Conservation (phyloP, 2,113 vertebrate species). For the Anas platyrhynchos region DNA sequence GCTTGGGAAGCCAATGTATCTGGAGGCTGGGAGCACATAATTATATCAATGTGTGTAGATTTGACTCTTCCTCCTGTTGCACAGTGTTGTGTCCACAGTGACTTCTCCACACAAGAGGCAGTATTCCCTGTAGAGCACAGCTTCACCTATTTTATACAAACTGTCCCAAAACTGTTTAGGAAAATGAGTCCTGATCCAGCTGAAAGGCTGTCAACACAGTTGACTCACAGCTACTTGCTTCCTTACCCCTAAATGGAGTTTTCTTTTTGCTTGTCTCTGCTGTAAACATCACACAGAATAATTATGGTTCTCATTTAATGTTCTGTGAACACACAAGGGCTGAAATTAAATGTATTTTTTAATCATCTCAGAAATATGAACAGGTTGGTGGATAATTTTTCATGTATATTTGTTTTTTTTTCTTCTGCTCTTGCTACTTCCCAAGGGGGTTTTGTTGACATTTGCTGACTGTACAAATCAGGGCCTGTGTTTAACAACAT, state of each 20-base stretch:
- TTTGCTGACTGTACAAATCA: neutral
- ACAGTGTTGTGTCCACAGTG: neutral
- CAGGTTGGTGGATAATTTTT: neutral
- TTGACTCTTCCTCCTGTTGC: neutral
- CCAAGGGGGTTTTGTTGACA: neutral
- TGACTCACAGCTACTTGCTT: neutral
- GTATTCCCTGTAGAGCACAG: fast-evolving
- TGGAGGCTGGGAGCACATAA: neutral
- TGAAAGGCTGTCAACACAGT: neutral
- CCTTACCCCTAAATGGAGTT: neutral
- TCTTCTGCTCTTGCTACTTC: neutral
- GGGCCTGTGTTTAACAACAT: neutral
- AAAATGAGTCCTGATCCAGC: neutral
- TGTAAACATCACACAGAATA: neutral
- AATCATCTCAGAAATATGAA: neutral
- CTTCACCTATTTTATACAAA: neutral
- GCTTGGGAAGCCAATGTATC: neutral
- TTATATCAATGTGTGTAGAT: neutral
- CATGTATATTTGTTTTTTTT: neutral
- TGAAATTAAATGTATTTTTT: constrained; percentile 3
- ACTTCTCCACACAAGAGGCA: neutral
- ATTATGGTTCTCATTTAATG: neutral
- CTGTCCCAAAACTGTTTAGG: neutral
- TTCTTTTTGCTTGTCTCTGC: neutral
- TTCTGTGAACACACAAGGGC: neutral